Evolutionary conservation across 2,888 invertebrate genomes (phyloP).

Genomic region (Sussaba pulchella): DNA sequence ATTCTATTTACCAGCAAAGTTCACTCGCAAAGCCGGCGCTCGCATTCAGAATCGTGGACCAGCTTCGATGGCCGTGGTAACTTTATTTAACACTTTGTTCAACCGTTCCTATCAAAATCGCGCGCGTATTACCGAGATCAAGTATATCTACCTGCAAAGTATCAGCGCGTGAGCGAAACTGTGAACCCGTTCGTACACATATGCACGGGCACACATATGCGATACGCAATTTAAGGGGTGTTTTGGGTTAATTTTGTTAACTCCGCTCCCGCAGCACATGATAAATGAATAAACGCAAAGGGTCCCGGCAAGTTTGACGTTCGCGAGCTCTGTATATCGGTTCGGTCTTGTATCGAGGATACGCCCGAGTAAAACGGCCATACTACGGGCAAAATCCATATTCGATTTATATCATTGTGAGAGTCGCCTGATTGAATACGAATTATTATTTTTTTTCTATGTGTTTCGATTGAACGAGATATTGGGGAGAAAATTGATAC

Average conservation of each 20-base stretch:
- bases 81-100: slow-evolving; percentile 64
- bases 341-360: neutral
- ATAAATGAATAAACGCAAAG: slow-evolving; percentile 58
- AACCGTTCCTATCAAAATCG: slow-evolving; percentile 57
- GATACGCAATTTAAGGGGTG: slow-evolving; percentile 44
- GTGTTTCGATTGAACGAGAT: too few species aligned
- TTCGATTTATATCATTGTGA: too few species aligned
- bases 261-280: slow-evolving; percentile 33
- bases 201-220: neutral
- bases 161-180: too few species aligned
- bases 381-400: too few species aligned
- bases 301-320: slow-evolving; percentile 39
- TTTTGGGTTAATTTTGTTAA: slow-evolving; percentile 64
- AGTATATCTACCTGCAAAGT: neutral
- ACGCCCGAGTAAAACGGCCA: neutral
- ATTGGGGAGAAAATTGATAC: too few species aligned
- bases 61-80: slow-evolving; percentile 49
- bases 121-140: neutral
- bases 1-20: slow-evolving; percentile 65
- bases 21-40: slow-evolving; percentile 39
- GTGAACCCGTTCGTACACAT: slow-evolving; percentile 12
- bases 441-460: too few species aligned
- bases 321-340: too few species aligned
- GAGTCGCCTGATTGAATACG: too few species aligned
- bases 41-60: slow-evolving; percentile 17